phyloP scores from a whole-genome alignment of 2,888 invertebrate genomes.

The Pteria penguin region DNA sequence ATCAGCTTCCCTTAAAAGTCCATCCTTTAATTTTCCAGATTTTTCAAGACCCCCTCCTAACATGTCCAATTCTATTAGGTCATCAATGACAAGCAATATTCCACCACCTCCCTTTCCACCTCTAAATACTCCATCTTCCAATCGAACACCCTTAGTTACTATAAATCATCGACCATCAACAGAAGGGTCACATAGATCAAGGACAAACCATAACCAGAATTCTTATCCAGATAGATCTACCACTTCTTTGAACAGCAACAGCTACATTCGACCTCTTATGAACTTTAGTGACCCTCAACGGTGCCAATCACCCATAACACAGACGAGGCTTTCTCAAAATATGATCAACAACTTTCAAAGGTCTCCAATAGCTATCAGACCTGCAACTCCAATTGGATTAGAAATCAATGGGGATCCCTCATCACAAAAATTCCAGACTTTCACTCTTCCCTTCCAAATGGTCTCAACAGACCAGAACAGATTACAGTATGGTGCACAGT shows the following conservation, averaged over 20 bases:
- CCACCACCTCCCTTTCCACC: constrained; percentile 23
- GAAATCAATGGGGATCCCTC: constrained; percentile 10
- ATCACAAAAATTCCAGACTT: constrained; percentile 9
- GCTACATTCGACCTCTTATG: not conserved
- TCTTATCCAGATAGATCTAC: constrained; percentile 20
- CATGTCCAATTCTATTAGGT: constrained; percentile 23
- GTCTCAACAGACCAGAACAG: constrained; percentile 11
- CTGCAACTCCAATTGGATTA: constrained; percentile 11
- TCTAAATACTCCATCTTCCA: not conserved
- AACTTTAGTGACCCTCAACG: constrained; percentile 14
- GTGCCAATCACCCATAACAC: constrained; percentile 3
- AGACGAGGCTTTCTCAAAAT: constrained; percentile 26
- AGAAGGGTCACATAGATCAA: constrained; percentile 10
- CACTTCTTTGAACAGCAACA: constrained; percentile 13
- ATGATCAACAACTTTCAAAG: constrained; percentile 18
- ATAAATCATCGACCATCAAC: constrained; percentile 24
- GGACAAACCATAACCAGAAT: constrained; percentile 10
- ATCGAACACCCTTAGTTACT: constrained; percentile 17
- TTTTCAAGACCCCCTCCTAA: constrained; percentile 40
- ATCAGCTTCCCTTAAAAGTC: not conserved
- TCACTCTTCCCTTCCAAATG: constrained; percentile 21
- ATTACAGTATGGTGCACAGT: constrained; percentile 20
- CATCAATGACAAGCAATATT: constrained; percentile 15
- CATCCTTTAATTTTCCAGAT: constrained; percentile 37
- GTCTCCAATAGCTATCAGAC: constrained; percentile 27